phyloP scores from a whole-genome alignment of 2,888 invertebrate genomes.

The Dryococelus australis region DNA sequence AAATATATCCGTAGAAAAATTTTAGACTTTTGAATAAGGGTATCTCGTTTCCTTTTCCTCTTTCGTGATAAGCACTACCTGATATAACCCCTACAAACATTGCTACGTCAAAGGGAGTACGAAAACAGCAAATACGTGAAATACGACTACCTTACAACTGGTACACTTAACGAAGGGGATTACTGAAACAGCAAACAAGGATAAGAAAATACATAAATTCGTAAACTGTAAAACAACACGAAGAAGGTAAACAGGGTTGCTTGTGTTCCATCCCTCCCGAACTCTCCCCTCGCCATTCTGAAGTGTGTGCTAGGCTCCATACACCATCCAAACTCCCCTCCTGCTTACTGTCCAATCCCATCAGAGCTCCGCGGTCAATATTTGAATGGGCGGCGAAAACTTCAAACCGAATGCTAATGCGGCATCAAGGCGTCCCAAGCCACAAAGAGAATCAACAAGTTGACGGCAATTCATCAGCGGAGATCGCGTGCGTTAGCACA shows the following conservation, averaged over 20 bases:
- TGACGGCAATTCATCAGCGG: slow-evolving; percentile 11
- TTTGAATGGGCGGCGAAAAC: neutral
- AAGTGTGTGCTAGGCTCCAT: neutral
- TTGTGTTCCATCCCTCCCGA: neutral
- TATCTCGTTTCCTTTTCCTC: too few species aligned
- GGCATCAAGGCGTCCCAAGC: neutral
- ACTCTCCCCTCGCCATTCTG: too few species aligned
- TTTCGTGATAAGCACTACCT: too few species aligned
- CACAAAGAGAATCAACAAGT: slow-evolving; percentile 25
- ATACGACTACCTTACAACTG: neutral
- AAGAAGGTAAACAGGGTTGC: neutral
- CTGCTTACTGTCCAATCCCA: neutral
- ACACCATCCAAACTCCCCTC: neutral
- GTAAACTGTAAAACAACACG: neutral
- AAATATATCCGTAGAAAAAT: too few species aligned
- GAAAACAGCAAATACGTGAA: too few species aligned
- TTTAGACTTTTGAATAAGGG: too few species aligned
- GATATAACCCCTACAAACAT: too few species aligned
- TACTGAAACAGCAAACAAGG: neutral
- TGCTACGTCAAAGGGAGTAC: too few species aligned
- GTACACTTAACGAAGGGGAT: neutral
- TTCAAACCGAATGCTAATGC: neutral
- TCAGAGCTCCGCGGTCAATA: neutral
- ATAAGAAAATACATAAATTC: neutral
- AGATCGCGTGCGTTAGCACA: neutral